These are phyloP conservation scores for Merluccius polli DNA, from an alignment of 2,797 vertebrate genomes.

Conservation along the genomic window DNA sequence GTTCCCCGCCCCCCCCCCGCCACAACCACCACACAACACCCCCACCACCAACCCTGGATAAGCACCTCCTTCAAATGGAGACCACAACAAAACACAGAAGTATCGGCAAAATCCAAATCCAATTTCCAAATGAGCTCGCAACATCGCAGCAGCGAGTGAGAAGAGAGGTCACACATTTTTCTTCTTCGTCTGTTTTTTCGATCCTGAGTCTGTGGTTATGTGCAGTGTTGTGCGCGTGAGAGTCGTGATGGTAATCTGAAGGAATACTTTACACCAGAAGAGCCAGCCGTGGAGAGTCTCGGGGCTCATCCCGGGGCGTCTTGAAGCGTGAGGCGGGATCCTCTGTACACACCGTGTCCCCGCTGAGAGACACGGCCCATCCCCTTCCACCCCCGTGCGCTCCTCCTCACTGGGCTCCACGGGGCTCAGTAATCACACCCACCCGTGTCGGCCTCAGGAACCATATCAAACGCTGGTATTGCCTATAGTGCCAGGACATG, in stretches of 20 bases:
- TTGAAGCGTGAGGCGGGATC: slow-evolving; percentile 50
- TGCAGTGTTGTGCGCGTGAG: slow-evolving; percentile 8
- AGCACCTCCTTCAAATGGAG: slow-evolving; percentile 34
- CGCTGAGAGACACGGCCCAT: slow-evolving; percentile 48
- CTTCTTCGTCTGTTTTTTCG: not conserved
- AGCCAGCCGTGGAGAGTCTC: slow-evolving; percentile 48
- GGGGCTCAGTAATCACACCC: slow-evolving; percentile 49
- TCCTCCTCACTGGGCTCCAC: slow-evolving; percentile 38
- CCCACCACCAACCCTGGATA: not conserved
- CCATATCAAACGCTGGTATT: not conserved
- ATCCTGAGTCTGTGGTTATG: not conserved
- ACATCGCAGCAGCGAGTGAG: slow-evolving; percentile 40
- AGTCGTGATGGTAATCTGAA: slow-evolving; percentile 47
- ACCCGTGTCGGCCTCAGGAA: not conserved
- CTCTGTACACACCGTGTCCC: slow-evolving; percentile 34
- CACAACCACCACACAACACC: not conserved
- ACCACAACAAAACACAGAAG: slow-evolving; percentile 52
- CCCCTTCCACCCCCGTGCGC: slow-evolving; percentile 43
- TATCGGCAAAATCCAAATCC: slow-evolving; percentile 39
- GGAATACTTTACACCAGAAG: slow-evolving; percentile 34
- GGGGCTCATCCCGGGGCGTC: slow-evolving; percentile 46
- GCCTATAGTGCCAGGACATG: not conserved
- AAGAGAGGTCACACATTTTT: slow-evolving; percentile 12
- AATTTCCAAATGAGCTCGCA: slow-evolving; percentile 35
- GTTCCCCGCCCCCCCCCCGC: slow-evolving; percentile 11